These are phyloP conservation scores for Syngnathus scovelli DNA, from an alignment of 2,113 vertebrate genomes.

Conservation along the genomic window DNA sequence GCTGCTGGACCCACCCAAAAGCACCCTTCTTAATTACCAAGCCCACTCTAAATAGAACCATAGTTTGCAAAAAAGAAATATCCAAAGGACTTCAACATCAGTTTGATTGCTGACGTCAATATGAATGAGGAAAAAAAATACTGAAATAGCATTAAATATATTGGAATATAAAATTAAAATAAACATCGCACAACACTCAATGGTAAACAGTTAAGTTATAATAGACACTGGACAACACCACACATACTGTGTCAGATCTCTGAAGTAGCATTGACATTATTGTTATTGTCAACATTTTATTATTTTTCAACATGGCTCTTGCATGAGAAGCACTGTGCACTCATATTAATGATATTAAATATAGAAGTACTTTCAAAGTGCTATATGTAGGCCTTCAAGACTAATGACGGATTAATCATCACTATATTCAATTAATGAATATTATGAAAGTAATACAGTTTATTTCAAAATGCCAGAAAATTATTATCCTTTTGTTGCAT, in stretches of 20 bases:
- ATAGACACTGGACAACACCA: no score
- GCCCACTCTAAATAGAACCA: not conserved
- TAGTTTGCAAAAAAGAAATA: not conserved
- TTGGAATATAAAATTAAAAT: not conserved
- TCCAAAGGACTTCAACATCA: not conserved
- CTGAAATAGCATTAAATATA: not conserved
- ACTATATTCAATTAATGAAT: not conserved
- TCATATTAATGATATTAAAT: no score
- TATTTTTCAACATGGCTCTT: no score
- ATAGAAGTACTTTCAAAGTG: no score
- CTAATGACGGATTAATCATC: not conserved
- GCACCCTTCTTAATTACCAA: not conserved
- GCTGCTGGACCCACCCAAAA: not conserved
- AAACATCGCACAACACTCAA: not conserved
- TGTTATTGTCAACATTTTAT: no score
- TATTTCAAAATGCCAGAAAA: not conserved
- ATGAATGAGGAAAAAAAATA: not conserved
- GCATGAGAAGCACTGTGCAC: no score
- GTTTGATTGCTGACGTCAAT: not conserved
- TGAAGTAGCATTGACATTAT: no score
- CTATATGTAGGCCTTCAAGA: no score
- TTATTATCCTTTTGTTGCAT: no score
- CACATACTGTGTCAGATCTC: no score
- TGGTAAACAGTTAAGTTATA: not conserved
- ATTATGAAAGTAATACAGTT: not conserved